These are phyloP conservation scores for Eremophila alpestris DNA, from an alignment of 2,797 vertebrate genomes.

Conservation along the genomic window DNA sequence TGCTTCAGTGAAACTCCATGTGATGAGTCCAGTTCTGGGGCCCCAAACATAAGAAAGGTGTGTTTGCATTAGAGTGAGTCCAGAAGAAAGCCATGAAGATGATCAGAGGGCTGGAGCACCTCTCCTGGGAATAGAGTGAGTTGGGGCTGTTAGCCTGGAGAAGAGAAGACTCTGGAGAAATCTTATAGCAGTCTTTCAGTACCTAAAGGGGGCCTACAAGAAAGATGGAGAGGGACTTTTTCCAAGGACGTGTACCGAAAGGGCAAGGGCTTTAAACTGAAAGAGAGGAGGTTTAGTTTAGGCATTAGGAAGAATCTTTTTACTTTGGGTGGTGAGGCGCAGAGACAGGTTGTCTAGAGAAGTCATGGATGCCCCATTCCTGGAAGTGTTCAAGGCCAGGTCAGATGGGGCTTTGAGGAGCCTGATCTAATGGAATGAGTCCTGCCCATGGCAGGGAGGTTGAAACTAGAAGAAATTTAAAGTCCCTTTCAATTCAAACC, in stretches of 20 bases:
- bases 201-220: background rate
- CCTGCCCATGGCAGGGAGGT: fast-evolving
- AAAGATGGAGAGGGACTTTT: background rate
- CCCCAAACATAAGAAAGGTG: background rate
- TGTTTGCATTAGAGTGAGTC: background rate
- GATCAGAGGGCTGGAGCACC: background rate
- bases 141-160: background rate
- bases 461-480: background rate
- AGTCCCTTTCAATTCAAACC: background rate
- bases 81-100: background rate
- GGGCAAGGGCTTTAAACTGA: background rate
- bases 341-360: background rate
- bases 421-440: too few relatives aligned
- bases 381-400: background rate
- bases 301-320: background rate
- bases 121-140: too few relatives aligned
- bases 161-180: background rate
- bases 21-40: background rate
- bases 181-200: fast-evolving
- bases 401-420: background rate
- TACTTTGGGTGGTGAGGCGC: background rate
- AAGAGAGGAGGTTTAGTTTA: background rate
- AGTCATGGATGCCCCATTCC: background rate
- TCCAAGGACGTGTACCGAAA: background rate
- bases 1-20: background rate